Base-by-base conservation (phyloP, 2,113 vertebrate species). In the Cyprinodon brontotheroides region DNA sequence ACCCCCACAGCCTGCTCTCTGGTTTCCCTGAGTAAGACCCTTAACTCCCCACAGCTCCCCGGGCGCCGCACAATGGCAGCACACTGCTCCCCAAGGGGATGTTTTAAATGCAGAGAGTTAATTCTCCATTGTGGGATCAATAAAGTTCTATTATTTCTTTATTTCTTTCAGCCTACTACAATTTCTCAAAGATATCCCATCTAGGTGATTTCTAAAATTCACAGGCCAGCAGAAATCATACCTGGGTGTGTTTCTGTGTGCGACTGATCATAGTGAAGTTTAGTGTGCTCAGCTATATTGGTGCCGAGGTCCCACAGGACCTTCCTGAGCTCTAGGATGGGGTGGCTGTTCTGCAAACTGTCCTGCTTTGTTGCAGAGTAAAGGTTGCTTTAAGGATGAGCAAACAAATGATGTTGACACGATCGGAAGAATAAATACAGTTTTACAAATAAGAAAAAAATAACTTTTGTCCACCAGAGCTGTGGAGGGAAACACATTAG, bases 361-460 rank as follows among this genome's bases (percentile, higher is more conserved):
- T 62, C 41, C 11, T 71, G 50, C 17, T 53, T 20, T 64, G 48
- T 67, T 38, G 22, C 65, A 17, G 69, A 68, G 48, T 79, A 83
- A 87, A 88, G 71, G 73, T 81, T 78, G 75, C 40, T 62, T 8
- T 45, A 41, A 83, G 36, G 61, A 69, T 67, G 74, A 78, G 76
- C 67, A 79, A 70, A 85, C 71, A 53, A 72, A 64, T 37, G 65
- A 70, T 37, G 73, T 37, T 3, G 50, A 50, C 65, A 72, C 29
- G 61, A 65, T 38, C 65, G 4, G 40, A 59, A 2, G 61, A 38
- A 50, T 47, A 50, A 13, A 37, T 15, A 29, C 0, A 0, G 1
- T 79, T 74, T 75, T 78, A 87, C 85, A 86, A 80, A 82, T 85
- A 48, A 81, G 60, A 70, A 60, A 37, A 48, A 70, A 37, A 17